Percentiles rank a stretch among this genome's conserved stretches.
phyloP scores from a whole-genome alignment of 2,888 invertebrate species.

The Apamea crenata region DNA sequence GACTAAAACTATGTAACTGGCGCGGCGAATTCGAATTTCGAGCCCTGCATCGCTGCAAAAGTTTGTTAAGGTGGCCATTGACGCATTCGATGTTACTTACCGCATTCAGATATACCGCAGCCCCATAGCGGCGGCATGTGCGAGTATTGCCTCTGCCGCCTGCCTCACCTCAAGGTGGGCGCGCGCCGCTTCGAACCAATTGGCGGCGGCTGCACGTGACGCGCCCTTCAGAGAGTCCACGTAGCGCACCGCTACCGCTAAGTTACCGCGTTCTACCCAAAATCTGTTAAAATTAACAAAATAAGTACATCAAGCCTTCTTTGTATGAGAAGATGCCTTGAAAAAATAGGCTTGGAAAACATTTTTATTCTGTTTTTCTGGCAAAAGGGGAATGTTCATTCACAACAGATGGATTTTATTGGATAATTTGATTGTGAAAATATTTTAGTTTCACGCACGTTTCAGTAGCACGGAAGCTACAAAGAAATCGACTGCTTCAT shows the following conservation, averaged over 20 bases:
- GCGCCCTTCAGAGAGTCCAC: conserved; percentile 97
- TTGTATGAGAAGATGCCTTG: neutral
- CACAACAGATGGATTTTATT: neutral
- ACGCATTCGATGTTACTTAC: conserved; percentile 6
- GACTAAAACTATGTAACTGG: neutral
- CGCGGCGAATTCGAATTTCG: neutral
- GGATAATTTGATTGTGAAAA: neutral
- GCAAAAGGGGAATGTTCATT: neutral
- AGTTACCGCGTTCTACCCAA: conserved; percentile 96
- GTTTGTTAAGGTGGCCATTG: neutral
- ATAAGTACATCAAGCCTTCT: neutral
- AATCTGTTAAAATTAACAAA: conserved; percentile 89
- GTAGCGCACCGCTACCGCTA: conserved; percentile 95
- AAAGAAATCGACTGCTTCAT: neutral
- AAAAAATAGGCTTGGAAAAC: neutral
- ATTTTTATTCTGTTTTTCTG: neutral
- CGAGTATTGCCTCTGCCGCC: conserved; percentile 96
- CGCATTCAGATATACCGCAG: conserved; percentile 82
- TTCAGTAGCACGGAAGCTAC: neutral
- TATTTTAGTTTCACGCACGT: neutral
- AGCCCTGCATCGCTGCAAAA: neutral
- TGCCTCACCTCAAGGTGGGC: conserved; percentile 96
- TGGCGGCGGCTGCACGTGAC: conserved; percentile 94
- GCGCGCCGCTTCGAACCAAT: conserved; percentile 96
- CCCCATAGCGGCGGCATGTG: conserved; percentile 96